phyloP scores from a whole-genome alignment of 2,797 vertebrate genomes.

The Scomberomorus guttatus region DNA sequence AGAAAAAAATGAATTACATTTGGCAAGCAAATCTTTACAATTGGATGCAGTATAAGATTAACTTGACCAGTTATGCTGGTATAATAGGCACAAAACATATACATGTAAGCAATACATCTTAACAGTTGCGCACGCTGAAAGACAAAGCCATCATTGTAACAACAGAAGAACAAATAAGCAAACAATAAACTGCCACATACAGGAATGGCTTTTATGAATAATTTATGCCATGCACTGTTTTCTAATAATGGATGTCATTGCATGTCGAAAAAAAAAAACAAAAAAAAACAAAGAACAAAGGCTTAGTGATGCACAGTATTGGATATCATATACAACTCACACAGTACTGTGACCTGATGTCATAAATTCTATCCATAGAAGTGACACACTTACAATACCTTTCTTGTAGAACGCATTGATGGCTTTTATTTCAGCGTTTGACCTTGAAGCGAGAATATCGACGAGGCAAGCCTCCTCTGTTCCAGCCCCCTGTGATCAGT shows the following conservation, averaged over 20 bases:
- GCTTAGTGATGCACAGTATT: slow-evolving; percentile 49
- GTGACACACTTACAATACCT: slow-evolving; percentile 74
- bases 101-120: neutral
- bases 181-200: slow-evolving; percentile 24
- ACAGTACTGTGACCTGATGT: neutral
- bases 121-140: neutral
- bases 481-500: slow-evolving; percentile 90
- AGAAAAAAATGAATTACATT: neutral
- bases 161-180: slow-evolving; percentile 31
- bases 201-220: slow-evolving; percentile 62
- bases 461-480: slow-evolving; percentile 96
- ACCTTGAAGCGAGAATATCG: slow-evolving; percentile 94
- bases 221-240: slow-evolving; percentile 61
- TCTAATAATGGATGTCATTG: slow-evolving; percentile 55
- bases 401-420: slow-evolving; percentile 88
- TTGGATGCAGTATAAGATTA: neutral
- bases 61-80: neutral
- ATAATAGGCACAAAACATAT: neutral
- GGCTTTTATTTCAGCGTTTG: slow-evolving; percentile 84
- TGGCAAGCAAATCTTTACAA: neutral
- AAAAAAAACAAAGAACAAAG: slow-evolving; percentile 28
- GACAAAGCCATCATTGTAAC: neutral
- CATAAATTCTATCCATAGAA: slow-evolving; percentile 5
- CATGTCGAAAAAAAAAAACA: slow-evolving; percentile 10
- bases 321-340: slow-evolving; percentile 46